Conservation (phyloP, 2,888 invertebrate genomes). For the Acronicta leporina region DNA sequence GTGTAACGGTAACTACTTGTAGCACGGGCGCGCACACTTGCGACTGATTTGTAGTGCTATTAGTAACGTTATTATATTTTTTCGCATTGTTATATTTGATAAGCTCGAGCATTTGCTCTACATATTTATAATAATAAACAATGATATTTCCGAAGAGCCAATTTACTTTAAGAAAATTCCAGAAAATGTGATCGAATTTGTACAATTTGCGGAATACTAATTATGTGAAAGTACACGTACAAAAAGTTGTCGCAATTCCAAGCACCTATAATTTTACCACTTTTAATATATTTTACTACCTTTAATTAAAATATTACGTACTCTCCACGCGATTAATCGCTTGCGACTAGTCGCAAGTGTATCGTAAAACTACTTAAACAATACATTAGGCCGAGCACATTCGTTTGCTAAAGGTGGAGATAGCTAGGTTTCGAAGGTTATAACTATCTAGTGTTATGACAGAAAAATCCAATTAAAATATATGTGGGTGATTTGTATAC, state of each 20-base stretch:
- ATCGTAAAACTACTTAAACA: background rate
- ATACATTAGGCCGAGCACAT: slow-evolving; percentile 44
- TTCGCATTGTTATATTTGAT: too few species aligned
- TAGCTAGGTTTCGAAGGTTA: slow-evolving; percentile 43
- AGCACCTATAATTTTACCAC: background rate
- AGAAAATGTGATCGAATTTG: too few species aligned
- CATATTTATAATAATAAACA: too few species aligned
- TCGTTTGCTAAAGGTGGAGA: slow-evolving; percentile 20
- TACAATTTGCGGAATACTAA: too few species aligned
- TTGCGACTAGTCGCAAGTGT: slow-evolving; percentile 27
- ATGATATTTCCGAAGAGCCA: too few species aligned
- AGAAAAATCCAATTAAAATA: slow-evolving; percentile 53
- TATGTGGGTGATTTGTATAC: slow-evolving; percentile 73
- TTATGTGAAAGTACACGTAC: too few species aligned
- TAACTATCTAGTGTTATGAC: slow-evolving; percentile 57
- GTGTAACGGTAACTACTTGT: slow-evolving; percentile 50
- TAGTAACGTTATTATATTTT: too few species aligned
- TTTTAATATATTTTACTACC: too few species aligned
- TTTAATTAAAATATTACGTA: background rate
- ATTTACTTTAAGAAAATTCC: too few species aligned
- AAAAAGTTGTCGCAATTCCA: background rate
- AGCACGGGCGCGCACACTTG: slow-evolving; percentile 11
- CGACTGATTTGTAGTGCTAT: slow-evolving; percentile 37
- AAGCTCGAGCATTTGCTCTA: too few species aligned
- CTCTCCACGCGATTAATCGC: slow-evolving; percentile 17